Conservation (phyloP, 2,113 vertebrate genomes). For the Smithornis capensis region DNA sequence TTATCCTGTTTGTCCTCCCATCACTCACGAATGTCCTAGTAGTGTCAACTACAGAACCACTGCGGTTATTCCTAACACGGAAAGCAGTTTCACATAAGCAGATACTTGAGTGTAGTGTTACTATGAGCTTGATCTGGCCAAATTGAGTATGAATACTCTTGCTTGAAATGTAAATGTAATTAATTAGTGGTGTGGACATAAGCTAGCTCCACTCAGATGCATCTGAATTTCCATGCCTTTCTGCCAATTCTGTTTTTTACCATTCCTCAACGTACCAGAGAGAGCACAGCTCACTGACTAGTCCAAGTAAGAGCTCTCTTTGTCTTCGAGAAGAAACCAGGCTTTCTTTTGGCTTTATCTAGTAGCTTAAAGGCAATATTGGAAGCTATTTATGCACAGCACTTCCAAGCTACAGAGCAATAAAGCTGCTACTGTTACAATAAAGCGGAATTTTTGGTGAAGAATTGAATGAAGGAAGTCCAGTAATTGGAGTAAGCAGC, state of each 20-base stretch:
- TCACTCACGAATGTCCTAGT: not conserved
- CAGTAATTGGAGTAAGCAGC: not conserved
- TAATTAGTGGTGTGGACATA: not conserved
- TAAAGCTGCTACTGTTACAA: slow-evolving; percentile 22
- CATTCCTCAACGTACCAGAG: not conserved
- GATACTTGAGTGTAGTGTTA: not conserved
- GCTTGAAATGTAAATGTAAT: not conserved
- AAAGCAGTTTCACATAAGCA: not conserved
- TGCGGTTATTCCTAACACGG: not conserved
- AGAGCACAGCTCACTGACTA: not conserved
- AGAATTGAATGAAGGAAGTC: not conserved
- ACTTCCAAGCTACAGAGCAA: not conserved
- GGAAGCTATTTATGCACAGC: not conserved
- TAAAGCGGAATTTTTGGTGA: not conserved
- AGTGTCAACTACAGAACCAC: not conserved
- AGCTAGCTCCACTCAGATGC: not conserved
- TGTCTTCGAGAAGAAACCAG: slow-evolving; percentile 1
- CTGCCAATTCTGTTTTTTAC: not conserved
- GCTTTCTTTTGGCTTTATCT: slow-evolving; percentile 8
- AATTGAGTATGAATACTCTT: not conserved
- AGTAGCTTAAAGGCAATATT: slow-evolving; percentile 21
- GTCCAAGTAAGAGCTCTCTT: not conserved
- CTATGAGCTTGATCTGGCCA: not conserved
- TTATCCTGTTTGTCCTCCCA: not conserved
- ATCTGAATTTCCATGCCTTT: not conserved